Conservation (phyloP, 2,888 invertebrate species). For the Yponomeuta malinellus region DNA sequence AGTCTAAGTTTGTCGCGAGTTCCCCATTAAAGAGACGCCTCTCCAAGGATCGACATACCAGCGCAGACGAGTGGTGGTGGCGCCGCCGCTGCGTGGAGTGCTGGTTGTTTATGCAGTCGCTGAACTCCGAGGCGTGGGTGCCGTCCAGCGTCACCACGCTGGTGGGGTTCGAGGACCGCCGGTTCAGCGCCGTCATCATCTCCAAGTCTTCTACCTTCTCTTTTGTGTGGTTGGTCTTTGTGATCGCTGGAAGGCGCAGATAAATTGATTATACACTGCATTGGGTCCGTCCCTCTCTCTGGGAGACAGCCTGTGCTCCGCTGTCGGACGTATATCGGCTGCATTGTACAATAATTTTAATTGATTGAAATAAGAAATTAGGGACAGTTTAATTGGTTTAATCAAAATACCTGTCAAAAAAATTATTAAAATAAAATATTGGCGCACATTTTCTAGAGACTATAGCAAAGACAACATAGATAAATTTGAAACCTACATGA, state of each 20-base stretch:
- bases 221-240: constrained; percentile 77
- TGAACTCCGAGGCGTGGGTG: constrained; percentile 66
- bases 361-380: too few relatives aligned
- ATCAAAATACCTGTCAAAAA: too few relatives aligned
- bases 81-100: constrained; percentile 68
- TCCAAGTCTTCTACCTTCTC: constrained; percentile 75
- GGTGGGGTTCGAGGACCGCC: constrained; percentile 57
- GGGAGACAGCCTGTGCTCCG: too few relatives aligned
- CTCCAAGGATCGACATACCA: constrained; percentile 33
- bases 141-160: constrained; percentile 64
- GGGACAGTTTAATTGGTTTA: too few relatives aligned
- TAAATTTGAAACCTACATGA: too few relatives aligned
- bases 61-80: constrained; percentile 53
- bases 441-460: too few relatives aligned
- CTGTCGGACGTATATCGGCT: background rate
- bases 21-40: too few relatives aligned
- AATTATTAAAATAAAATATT: too few relatives aligned
- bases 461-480: too few relatives aligned
- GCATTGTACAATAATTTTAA: background rate
- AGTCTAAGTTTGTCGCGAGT: too few relatives aligned
- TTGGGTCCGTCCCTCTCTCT: too few relatives aligned
- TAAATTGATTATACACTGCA: background rate
- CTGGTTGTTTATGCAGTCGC: constrained; percentile 77
- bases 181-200: constrained; percentile 64
- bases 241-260: constrained; percentile 64